A percentile compares a stretch with the other conserved stretches of the same genome.
Evolutionary conservation across 2,113 vertebrate genomes (phyloP).

Genomic region (Plecotus auritus): DNA sequence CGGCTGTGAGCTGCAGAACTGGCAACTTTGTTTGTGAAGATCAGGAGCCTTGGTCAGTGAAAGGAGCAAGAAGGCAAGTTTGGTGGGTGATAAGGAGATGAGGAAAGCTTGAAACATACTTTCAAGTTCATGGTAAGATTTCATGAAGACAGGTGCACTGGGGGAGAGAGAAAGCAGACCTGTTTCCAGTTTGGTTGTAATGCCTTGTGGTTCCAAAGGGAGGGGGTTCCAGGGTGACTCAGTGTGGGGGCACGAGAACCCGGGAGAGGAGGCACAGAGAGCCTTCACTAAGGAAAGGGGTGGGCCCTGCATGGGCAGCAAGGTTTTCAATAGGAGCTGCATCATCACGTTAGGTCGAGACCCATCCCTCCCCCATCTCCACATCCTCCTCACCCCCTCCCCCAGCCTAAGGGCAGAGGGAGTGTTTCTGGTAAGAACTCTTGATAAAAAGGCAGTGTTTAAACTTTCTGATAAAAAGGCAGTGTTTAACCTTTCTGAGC

Average conservation of each 20-base stretch:
- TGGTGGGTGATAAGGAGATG: not conserved
- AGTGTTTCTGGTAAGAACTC: not conserved
- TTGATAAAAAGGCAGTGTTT: not conserved
- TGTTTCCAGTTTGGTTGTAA: not conserved
- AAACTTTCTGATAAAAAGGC: conserved; percentile 11
- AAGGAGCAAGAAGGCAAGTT: not conserved
- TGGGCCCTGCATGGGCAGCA: not conserved
- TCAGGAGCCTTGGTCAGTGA: not conserved
- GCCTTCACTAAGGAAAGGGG: not conserved
- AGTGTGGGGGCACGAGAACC: not conserved
- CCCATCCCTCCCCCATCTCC: not conserved
- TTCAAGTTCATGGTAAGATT: not conserved
- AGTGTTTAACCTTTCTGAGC: not conserved
- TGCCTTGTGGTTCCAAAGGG: not conserved
- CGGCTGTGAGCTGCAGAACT: conserved; percentile 11
- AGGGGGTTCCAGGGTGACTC: not conserved
- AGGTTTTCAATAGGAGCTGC: not conserved
- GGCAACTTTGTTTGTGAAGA: not conserved
- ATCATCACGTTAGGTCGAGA: not conserved
- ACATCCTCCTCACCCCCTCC: not conserved
- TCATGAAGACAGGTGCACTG: not conserved
- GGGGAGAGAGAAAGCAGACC: not conserved
- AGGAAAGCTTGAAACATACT: not conserved
- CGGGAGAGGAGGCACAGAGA: not conserved
- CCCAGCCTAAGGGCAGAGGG: not conserved